A percentile compares a stretch with the other conserved stretches of the same genome.
phyloP scores from a whole-genome alignment of 2,797 vertebrate genomes.

The Melanotaenia nigrans region DNA sequence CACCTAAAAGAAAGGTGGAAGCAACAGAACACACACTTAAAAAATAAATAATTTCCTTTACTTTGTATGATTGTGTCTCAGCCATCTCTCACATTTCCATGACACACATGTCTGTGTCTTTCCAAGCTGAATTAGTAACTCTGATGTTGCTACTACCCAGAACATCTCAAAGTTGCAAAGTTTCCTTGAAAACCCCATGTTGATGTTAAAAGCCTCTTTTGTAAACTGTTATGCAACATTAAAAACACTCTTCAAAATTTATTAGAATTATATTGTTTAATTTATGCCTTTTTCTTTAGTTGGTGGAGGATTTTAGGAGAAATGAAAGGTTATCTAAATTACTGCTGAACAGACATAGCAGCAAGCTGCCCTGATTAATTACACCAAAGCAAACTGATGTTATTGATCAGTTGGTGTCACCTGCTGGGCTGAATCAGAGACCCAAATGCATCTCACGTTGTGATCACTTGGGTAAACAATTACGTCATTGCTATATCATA shows the following conservation, averaged over 20 bases:
- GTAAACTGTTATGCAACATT: neutral
- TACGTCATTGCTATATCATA: neutral
- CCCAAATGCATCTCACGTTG: constrained; percentile 1
- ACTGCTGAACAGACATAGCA: neutral
- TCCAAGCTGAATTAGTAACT: neutral
- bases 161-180: neutral
- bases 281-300: neutral
- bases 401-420: constrained; percentile 13
- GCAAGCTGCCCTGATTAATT: constrained; percentile 2
- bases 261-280: neutral
- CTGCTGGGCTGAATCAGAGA: constrained; percentile 19
- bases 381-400: constrained; percentile 5
- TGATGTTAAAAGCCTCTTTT: neutral
- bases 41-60: neutral
- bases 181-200: neutral
- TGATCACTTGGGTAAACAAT: neutral
- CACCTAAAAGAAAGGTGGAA: constrained; percentile 24
- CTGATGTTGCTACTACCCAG: neutral
- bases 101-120: neutral
- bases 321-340: neutral
- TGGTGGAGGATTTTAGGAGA: constrained; percentile 4
- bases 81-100: neutral
- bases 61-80: constrained; percentile 10
- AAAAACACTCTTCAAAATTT: neutral
- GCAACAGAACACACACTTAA: neutral